Percentiles rank a stretch among this genome's conserved stretches.
phyloP scores from a whole-genome alignment of 2,797 vertebrate species.

The Myotis pilosus region DNA sequence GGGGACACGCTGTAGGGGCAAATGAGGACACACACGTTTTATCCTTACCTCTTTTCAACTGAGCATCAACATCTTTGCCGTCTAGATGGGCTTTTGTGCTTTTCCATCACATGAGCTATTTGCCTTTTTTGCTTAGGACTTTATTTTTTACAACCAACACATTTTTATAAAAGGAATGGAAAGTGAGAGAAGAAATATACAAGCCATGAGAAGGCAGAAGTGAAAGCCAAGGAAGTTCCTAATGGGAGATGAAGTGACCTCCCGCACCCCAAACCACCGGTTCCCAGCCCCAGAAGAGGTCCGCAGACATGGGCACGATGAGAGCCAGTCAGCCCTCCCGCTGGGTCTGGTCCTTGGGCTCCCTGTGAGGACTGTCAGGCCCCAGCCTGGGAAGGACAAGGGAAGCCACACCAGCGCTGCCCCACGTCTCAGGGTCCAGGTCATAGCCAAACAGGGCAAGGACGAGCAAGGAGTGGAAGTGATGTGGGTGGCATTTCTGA shows the following conservation, averaged over 20 bases:
- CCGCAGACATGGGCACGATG: neutral
- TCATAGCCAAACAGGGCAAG: neutral
- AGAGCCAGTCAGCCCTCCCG: neutral
- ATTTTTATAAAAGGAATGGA: conserved; percentile 28
- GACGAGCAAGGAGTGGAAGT: neutral
- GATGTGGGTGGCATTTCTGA: neutral
- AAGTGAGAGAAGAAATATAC: neutral
- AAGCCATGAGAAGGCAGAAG: neutral
- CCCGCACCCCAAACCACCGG: too few species aligned
- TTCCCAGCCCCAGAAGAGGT: neutral
- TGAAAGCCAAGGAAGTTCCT: neutral
- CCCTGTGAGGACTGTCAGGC: neutral
- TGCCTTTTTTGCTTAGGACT: conserved; percentile 6
- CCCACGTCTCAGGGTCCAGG: neutral
- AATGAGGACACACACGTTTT: neutral
- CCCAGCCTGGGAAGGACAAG: neutral
- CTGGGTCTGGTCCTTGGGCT: neutral
- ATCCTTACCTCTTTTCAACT: neutral
- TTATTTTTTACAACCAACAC: conserved; percentile 64
- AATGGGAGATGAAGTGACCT: neutral
- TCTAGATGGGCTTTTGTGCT: neutral
- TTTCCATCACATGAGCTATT: neutral
- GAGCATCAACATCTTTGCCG: neutral
- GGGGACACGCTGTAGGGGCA: neutral
- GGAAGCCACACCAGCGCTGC: neutral